Percentiles rank a stretch among this genome's conserved stretches.
These are phyloP conservation scores for Eulemur rubriventer DNA, from an alignment of 2,797 vertebrate species.

Conservation along the genomic window DNA sequence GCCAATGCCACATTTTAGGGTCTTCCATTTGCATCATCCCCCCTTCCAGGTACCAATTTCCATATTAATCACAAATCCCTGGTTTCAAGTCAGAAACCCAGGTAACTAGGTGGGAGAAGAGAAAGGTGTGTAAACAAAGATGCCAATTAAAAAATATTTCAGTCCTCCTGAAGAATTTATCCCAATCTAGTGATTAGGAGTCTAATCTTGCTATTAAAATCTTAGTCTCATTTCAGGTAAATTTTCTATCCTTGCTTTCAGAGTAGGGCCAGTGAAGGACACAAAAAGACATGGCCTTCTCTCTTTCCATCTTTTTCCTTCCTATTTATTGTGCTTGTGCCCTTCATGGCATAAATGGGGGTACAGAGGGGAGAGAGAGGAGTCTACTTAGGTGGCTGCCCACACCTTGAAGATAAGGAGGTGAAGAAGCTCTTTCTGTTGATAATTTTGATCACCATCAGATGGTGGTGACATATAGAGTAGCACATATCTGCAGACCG, in stretches of 20 bases:
- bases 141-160: neutral
- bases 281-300: neutral
- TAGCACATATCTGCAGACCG: neutral
- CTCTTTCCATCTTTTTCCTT: neutral
- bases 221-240: neutral
- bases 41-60: neutral
- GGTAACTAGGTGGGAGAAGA: neutral
- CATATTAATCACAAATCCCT: neutral
- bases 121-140: constrained; percentile 3
- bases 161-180: neutral
- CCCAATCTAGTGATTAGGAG: neutral
- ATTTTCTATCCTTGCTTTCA: neutral
- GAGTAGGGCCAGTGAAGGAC: neutral
- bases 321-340: neutral
- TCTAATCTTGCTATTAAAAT: neutral
- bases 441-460: neutral
- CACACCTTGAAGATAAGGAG: neutral
- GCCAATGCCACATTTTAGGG: neutral
- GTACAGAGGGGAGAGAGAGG: neutral
- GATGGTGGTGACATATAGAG: neutral
- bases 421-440: neutral
- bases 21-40: neutral
- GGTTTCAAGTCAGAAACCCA: neutral
- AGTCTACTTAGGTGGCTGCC: neutral
- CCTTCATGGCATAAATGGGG: neutral